Percentiles rank a stretch among this genome's conserved stretches.
Evolutionary conservation across 2,113 vertebrate species (phyloP).

Genomic region (Sander vitreus): DNA sequence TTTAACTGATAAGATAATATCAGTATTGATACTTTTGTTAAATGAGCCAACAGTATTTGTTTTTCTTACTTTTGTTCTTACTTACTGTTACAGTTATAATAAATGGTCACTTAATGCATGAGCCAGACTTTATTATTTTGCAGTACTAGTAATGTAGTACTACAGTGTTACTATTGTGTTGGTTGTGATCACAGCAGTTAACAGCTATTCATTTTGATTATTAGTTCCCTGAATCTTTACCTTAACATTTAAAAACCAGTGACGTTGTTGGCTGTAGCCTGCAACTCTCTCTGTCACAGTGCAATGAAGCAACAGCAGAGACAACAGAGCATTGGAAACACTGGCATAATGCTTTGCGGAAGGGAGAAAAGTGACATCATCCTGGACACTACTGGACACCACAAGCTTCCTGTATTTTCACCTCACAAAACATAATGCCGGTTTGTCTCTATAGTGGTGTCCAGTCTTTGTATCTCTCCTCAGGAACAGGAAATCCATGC

Average conservation of each 20-base stretch:
- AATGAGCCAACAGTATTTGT: neutral
- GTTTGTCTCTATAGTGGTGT: constrained; percentile 37
- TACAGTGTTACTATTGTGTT: neutral
- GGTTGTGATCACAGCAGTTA: neutral
- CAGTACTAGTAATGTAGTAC: neutral
- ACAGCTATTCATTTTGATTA: neutral
- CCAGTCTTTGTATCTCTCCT: constrained; percentile 61
- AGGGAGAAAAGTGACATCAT: constrained; percentile 63
- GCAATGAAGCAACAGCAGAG: constrained; percentile 10
- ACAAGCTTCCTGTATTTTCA: constrained; percentile 50
- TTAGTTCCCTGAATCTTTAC: neutral
- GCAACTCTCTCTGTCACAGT: neutral
- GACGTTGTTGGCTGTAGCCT: neutral
- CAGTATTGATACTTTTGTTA: neutral
- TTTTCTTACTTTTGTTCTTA: neutral
- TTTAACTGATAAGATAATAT: too few relatives aligned
- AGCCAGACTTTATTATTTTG: neutral
- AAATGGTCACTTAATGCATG: neutral
- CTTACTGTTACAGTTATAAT: neutral
- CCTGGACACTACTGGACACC: constrained; percentile 34
- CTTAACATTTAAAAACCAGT: neutral
- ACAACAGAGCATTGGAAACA: constrained; percentile 29
- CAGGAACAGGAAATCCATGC: constrained; percentile 59
- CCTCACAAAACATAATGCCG: constrained; percentile 49
- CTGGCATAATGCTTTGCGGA: constrained; percentile 23